Percentiles rank a stretch among this genome's conserved stretches.
phyloP scores from a whole-genome alignment of 2,797 vertebrate species.

The Tapirus indicus region DNA sequence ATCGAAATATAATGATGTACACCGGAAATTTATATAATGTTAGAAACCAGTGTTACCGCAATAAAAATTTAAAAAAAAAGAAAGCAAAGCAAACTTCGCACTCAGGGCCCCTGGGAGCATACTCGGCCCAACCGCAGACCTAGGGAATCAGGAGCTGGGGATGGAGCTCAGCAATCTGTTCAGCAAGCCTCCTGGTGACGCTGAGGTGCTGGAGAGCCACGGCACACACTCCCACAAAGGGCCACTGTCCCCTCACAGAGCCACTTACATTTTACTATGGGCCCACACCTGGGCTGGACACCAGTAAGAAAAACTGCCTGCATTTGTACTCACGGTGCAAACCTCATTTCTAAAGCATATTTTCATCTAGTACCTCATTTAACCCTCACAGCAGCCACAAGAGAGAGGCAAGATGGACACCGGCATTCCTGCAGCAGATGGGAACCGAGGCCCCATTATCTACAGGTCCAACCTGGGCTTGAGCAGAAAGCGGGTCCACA shows the following conservation, averaged over 20 bases:
- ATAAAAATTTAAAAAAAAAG: too few relatives aligned
- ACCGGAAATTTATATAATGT: too few relatives aligned
- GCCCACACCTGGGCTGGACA: slow-evolving; percentile 40
- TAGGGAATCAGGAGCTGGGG: not conserved
- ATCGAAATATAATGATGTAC: too few relatives aligned
- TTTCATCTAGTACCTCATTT: slow-evolving; percentile 48
- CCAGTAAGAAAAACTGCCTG: slow-evolving; percentile 20
- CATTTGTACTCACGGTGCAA: not conserved
- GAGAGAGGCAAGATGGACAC: not conserved
- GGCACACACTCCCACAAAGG: slow-evolving; percentile 18
- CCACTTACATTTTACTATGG: not conserved
- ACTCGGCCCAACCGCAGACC: accelerated
- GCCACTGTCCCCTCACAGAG: not conserved
- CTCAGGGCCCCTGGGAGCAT: not conserved
- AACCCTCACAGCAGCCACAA: not conserved
- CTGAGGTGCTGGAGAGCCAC: not conserved
- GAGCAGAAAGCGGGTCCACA: accelerated
- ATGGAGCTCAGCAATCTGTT: not conserved
- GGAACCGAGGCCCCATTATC: not conserved
- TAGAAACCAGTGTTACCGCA: too few relatives aligned
- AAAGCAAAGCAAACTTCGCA: not conserved
- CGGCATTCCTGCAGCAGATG: not conserved
- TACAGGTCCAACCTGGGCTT: not conserved
- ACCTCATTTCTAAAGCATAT: slow-evolving; percentile 38
- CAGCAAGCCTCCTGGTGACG: not conserved